Percentiles rank a stretch among this genome's conserved stretches.
Evolutionary conservation across 37 sponge, comb jelly and placozoan genomes (phyloP).

Genomic region (Trichoplax adhaerens): DNA sequence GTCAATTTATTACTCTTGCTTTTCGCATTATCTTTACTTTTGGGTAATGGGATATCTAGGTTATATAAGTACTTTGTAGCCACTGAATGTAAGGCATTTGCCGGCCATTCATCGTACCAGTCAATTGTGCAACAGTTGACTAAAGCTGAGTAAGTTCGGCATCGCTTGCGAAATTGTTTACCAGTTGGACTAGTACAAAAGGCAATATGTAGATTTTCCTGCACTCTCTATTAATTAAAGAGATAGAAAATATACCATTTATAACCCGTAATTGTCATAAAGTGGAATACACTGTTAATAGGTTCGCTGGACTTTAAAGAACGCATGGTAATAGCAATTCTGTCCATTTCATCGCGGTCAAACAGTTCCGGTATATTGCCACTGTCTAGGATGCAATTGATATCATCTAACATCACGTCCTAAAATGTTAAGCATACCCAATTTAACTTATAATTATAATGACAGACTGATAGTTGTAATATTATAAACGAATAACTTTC

Average conservation of each 20-base stretch:
- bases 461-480: too few species aligned
- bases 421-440: neutral
- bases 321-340: neutral
- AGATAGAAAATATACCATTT: too few species aligned
- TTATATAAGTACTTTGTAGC: constrained; percentile 24
- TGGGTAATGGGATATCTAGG: neutral
- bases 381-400: constrained; percentile 25
- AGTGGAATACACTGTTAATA: too few species aligned
- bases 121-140: constrained; percentile 26
- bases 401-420: constrained; percentile 14
- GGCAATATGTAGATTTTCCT: constrained; percentile 26
- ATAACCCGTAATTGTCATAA: too few species aligned
- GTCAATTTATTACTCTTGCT: neutral
- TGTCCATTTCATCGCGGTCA: constrained; percentile 32
- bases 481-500: too few species aligned
- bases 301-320: too few species aligned
- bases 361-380: constrained; percentile 25
- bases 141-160: constrained; percentile 29
- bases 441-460: too few species aligned
- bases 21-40: constrained; percentile 6
- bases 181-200: constrained; percentile 30
- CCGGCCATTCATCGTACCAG: constrained; percentile 45
- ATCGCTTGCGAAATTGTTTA: constrained; percentile 6
- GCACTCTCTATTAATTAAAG: constrained; percentile 7
- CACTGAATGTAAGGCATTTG: constrained; percentile 27